Evolutionary conservation across 35 echinoderm and acorn worm species (phyloP), one percentile per base, ranked within the genome.

Genomic region (Apostichopus parvimensis): DNA sequence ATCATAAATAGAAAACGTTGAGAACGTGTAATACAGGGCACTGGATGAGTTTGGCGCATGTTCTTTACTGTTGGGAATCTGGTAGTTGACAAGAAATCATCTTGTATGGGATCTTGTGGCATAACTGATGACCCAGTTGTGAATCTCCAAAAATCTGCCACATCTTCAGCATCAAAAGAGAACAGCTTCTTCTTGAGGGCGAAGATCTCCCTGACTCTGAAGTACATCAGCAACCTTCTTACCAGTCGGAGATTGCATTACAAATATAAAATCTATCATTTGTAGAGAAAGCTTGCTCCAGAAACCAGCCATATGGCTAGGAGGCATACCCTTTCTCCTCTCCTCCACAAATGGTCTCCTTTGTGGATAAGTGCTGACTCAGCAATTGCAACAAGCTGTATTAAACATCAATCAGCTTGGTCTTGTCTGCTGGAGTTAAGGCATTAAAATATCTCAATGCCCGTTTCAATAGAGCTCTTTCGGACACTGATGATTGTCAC

Each of bases 141-240:
- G 10, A 82, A 82, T 14, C 54, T 14, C 10, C 0, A 15, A 14
- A 82, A 82, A 24, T 82, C 79, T 5, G 79, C 79, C 13, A 82
- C 79, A 82, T 82, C 28, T 82, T 82, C 45, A 56, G 79, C 10
- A 82, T 82, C 79, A 13, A 82, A 53, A 82, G 5, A 82, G 26
- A 8, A 82, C 79, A 54, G 79, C 6, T 23, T 82, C 18, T 82
- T 82, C 79, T 52, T 82, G 28, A 28, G 79, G 79, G 6, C 54
- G n/a, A 23, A 82, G 79, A 56, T 82, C 79, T 17, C 10, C 79
- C 11, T 6, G 6, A 52, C 12, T 14, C 23, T 82, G 1, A 13
- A 82, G 6, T 6, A 82, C 21, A 23, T 13, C 9, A 12, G 79
- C 54, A 13, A 82, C 79, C 17, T 82, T 82, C 1, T 14, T 82